These are phyloP conservation scores for Oreochromis tanganicae DNA, from an alignment of 2,113 vertebrate genomes.

Conservation along the genomic window DNA sequence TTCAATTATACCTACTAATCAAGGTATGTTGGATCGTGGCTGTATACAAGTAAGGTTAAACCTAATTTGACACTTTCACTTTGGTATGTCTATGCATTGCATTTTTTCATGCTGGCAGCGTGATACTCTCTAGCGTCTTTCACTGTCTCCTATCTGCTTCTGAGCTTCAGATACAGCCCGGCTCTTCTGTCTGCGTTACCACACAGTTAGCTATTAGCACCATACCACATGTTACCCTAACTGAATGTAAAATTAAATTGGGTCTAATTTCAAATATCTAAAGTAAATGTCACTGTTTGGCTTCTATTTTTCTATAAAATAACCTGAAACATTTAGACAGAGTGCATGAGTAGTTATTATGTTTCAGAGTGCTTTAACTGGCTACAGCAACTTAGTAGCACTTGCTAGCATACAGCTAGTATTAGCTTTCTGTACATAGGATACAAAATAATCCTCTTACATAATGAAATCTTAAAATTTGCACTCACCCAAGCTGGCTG, in stretches of 20 bases:
- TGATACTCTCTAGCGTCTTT: background rate
- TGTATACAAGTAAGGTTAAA: background rate
- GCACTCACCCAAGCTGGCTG: background rate
- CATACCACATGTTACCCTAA: background rate
- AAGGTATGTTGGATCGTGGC: background rate
- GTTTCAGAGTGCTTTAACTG: background rate
- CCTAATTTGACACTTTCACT: too few species aligned
- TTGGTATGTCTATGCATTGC: background rate
- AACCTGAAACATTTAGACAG: background rate
- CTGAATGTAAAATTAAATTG: background rate
- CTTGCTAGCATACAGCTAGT: background rate
- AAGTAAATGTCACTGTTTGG: background rate
- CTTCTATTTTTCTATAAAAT: background rate
- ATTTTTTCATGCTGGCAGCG: background rate
- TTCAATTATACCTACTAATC: background rate
- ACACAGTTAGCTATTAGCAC: background rate
- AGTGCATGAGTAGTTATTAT: background rate
- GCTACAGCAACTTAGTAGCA: background rate
- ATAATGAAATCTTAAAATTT: background rate
- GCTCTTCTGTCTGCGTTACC: background rate
- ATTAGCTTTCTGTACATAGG: background rate
- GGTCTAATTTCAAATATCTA: background rate
- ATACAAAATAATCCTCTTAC: background rate
- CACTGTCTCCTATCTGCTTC: background rate
- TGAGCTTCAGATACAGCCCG: background rate